These are phyloP conservation scores for Acromyrmex echinatior DNA, from an alignment of 1,140 invertebrate genomes.

Conservation along the genomic window DNA sequence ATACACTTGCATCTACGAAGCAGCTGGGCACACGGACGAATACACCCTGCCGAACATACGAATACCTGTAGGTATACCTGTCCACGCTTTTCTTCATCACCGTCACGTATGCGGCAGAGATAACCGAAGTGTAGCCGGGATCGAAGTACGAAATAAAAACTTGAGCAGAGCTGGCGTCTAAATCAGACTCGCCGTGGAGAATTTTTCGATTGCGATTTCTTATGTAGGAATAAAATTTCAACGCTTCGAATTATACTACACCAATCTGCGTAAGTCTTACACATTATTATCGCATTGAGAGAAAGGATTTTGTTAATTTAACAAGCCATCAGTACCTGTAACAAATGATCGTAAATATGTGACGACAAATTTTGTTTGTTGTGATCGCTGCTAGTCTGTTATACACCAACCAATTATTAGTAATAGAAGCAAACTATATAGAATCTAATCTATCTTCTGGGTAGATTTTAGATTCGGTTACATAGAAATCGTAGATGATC, in stretches of 20 bases:
- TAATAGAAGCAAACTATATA: too few species aligned
- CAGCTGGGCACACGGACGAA: slow-evolving; percentile 50
- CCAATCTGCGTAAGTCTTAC: neutral
- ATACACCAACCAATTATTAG: too few species aligned
- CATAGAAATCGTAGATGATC: too few species aligned
- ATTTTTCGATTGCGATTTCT: slow-evolving; percentile 34
- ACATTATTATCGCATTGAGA: neutral
- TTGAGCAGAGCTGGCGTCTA: slow-evolving; percentile 32
- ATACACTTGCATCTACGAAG: slow-evolving; percentile 14
- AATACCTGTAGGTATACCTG: slow-evolving; percentile 61
- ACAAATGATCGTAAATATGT: too few species aligned
- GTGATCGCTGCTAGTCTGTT: too few species aligned
- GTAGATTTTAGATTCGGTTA: too few species aligned
- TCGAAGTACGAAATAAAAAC: slow-evolving; percentile 13
- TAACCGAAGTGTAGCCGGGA: slow-evolving; percentile 26
- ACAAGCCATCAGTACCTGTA: too few species aligned
- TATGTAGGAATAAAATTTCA: neutral
- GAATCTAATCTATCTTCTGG: too few species aligned
- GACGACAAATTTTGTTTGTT: too few species aligned
- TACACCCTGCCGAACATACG: slow-evolving; percentile 13
- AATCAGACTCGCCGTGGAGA: slow-evolving; percentile 30
- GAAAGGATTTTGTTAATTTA: too few species aligned
- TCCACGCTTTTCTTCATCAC: slow-evolving; percentile 75
- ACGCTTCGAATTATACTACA: neutral
- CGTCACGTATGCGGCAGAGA: slow-evolving; percentile 72